phyloP scores from a whole-genome alignment of 2,113 vertebrate genomes.

The Dicerorhinus sumatrensis region DNA sequence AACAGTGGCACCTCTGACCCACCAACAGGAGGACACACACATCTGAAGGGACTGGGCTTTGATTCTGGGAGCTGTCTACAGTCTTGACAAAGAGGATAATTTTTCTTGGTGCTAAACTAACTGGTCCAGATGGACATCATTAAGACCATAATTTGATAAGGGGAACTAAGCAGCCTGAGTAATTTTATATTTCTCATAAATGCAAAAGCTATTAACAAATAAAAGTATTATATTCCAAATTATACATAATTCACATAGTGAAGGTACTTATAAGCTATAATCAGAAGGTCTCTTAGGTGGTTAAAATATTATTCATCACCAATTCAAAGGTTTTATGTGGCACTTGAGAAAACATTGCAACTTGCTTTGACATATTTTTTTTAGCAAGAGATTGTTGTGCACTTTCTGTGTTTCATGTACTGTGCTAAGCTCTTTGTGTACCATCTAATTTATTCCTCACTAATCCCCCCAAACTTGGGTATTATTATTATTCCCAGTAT shows the following conservation, averaged over 20 bases:
- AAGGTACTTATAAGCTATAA: not conserved
- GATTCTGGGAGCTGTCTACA: not conserved
- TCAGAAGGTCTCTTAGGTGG: not conserved
- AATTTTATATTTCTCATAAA: conserved; percentile 41
- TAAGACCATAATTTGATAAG: conserved; percentile 17
- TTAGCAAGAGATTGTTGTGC: not conserved
- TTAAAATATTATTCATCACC: conserved; percentile 42
- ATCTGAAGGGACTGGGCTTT: not conserved
- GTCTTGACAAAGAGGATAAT: not conserved
- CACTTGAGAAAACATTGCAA: conserved; percentile 32
- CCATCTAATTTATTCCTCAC: not conserved
- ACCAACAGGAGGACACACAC: not conserved
- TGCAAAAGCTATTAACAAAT: not conserved
- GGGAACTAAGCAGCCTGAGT: not conserved
- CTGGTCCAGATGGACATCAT: not conserved
- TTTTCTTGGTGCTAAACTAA: conserved; percentile 29
- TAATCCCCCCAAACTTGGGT: not conserved
- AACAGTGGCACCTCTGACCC: not conserved
- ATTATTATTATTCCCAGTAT: not conserved
- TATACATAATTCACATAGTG: not conserved
- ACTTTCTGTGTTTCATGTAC: not conserved
- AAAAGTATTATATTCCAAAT: not conserved
- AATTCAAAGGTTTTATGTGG: not conserved
- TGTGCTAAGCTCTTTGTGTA: not conserved
- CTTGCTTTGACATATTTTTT: not conserved